Evolutionary conservation across 2,888 invertebrate species (phyloP), one percentile per base, ranked within the genome.

Genomic region (Blastobasis lacticolella): DNA sequence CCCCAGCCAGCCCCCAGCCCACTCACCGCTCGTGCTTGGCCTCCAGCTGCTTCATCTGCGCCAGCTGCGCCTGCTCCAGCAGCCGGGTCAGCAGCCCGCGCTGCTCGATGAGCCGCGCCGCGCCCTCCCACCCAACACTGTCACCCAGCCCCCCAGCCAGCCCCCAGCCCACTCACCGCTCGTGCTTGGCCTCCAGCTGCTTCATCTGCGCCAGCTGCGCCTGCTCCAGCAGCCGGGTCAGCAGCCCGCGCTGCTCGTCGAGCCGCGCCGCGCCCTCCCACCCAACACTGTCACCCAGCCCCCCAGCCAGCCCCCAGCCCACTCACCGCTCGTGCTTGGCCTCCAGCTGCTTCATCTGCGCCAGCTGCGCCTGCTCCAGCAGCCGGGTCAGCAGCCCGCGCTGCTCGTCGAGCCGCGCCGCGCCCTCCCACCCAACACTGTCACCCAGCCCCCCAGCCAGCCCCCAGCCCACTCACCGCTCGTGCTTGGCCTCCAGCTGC

Each of bases 31-130:
- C 97, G 73, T 97, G 97, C 69, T 95, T 94, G 5, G 91, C 93
- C 69, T 96, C 95, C 4, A 98, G 86, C 75, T 97, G 96, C 75
- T 97, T 97, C 80, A 97, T 91, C 81, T 97, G 97, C n/a, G n/a
- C n/a, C n/a, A n/a, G n/a, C n/a, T n/a, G n/a, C 8, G 90, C 88
- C 49, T 91, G 90, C 66, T 94, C 91, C 93, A 97, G 95, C 63
- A 97, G 92, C 68, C 92, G 93, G 71, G 90, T 89, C 45, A 95
- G 87, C 64, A 91, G 88, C 51, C 93, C 90, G 57, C 93, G 89
- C 83, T 97, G 93, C 85, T 98, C 97, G 73, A 97, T 94, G 10
- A 97, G 87, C 69, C 97, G 93, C 61, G 92, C 89, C 52, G 97
- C 90, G 81, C 95, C 90, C 54, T 94, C 94, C 91, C 95, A 94